Conservation (phyloP, 2,888 invertebrate species). For the Ligdia adustata region DNA sequence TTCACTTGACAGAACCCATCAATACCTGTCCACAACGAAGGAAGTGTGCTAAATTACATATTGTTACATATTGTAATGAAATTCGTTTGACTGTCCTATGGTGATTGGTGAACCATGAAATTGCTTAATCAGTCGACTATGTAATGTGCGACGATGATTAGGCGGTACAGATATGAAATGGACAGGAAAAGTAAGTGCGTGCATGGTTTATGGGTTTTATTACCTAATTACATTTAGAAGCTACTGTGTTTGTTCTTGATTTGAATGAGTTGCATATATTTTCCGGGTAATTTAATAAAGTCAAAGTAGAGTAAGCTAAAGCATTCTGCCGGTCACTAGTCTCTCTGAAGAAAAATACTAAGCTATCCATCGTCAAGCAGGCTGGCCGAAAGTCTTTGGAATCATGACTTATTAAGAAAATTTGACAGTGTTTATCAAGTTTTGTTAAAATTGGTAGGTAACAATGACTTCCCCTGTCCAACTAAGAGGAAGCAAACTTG, state of each 20-base stretch:
- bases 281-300: background rate
- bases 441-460: no score
- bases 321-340: no score
- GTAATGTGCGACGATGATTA: conserved; percentile 71
- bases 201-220: conserved; percentile 33
- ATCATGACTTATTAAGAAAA: no score
- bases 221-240: conserved; percentile 21
- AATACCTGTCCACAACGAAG: conserved; percentile 60
- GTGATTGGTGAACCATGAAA: conserved; percentile 68
- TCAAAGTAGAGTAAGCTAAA: no score
- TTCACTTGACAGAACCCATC: conserved; percentile 49
- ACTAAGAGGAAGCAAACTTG: no score
- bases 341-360: no score
- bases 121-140: conserved; percentile 80
- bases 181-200: conserved; percentile 51
- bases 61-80: conserved; percentile 75
- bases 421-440: no score
- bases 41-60: conserved; percentile 76
- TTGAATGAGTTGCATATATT: background rate
- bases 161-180: conserved; percentile 70
- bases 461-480: no score
- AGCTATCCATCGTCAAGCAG: no score
- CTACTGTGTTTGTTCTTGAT: conserved; percentile 18
- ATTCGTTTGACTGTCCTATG: conserved; percentile 61
- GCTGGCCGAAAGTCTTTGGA: no score